A percentile compares a stretch with the other conserved stretches of the same genome.
These are phyloP conservation scores for Eunapius fragilis DNA, from an alignment of 37 sponge, comb jelly and placozoan species.

Conservation along the genomic window DNA sequence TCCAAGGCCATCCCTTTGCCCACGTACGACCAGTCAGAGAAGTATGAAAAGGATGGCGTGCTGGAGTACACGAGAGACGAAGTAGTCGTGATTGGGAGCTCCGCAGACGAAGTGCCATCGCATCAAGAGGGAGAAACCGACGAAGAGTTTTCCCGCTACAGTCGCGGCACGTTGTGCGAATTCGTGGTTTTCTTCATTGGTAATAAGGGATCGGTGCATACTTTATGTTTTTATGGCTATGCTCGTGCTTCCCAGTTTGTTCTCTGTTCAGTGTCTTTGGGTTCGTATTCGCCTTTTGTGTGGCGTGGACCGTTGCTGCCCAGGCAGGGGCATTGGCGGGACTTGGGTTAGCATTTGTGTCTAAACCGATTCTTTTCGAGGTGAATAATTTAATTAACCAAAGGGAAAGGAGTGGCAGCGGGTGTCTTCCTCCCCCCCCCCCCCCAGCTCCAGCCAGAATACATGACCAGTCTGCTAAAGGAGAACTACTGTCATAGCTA, in stretches of 20 bases:
- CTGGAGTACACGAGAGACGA: not conserved
- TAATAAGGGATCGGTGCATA: not conserved
- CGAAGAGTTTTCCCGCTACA: not conserved
- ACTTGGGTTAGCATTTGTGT: conserved; percentile 71
- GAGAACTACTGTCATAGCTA: conserved; percentile 2
- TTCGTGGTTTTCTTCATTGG: conserved; percentile 57
- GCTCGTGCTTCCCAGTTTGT: conserved; percentile 45
- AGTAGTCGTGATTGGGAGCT: not conserved
- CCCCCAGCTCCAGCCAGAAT: not conserved
- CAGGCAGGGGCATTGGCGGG: conserved; percentile 79
- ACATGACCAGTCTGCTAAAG: not conserved
- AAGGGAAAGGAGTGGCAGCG: too few species aligned
- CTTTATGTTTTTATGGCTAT: not conserved
- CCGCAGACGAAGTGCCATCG: not conserved
- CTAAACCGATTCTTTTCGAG: conserved; percentile 54
- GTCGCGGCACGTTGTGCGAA: conserved; percentile 24
- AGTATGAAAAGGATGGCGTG: conserved; percentile 64
- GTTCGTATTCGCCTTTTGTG: conserved; percentile 69
- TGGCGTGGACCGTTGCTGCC: conserved; percentile 70
- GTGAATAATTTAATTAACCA: too few species aligned
- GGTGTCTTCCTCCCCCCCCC: not conserved
- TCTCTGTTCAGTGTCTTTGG: conserved; percentile 70
- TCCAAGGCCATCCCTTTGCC: conserved; percentile 44
- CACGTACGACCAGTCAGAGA: conserved; percentile 66
- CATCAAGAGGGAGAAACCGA: not conserved